A percentile compares a stretch with the other conserved stretches of the same genome.
Evolutionary conservation across 2,888 invertebrate species (phyloP).

Genomic region (Hedya salicella): DNA sequence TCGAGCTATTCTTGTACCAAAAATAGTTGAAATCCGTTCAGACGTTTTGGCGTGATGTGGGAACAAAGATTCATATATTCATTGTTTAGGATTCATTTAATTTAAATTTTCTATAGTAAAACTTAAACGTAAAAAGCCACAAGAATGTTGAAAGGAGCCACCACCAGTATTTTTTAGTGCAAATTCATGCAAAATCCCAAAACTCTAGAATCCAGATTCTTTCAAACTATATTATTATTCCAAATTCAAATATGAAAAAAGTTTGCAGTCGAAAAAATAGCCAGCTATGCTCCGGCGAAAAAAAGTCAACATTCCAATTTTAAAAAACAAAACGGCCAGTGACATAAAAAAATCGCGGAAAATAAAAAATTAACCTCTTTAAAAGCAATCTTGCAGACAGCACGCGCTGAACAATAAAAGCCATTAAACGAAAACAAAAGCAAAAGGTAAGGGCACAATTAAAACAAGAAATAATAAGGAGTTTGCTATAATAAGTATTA

Average conservation of each 20-base stretch:
- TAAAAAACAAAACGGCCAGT: conserved; percentile 36
- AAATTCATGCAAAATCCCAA: no score
- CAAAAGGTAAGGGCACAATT: conserved; percentile 84
- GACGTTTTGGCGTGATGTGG: no score
- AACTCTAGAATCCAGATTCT: no score
- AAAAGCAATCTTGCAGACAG: conserved; percentile 69
- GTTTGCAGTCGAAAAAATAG: conserved; percentile 8
- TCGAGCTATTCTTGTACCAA: no score
- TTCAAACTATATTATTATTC: neutral
- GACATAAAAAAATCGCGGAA: conserved; percentile 42
- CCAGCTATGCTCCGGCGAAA: conserved; percentile 7
- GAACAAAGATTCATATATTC: no score
- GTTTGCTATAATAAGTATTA: conserved; percentile 82
- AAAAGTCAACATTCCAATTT: conserved; percentile 27
- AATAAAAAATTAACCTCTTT: conserved; percentile 46
- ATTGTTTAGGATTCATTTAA: no score
- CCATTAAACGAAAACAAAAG: conserved; percentile 83
- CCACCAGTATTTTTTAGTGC: no score
- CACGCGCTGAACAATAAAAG: conserved; percentile 80
- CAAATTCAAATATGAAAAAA: neutral
- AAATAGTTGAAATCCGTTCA: no score
- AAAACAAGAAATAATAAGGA: conserved; percentile 85
- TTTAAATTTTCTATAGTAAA: no score
- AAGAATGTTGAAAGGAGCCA: no score
- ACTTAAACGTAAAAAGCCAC: no score